phyloP scores from a whole-genome alignment of 2,888 invertebrate genomes.

The Nomada ferruginata region DNA sequence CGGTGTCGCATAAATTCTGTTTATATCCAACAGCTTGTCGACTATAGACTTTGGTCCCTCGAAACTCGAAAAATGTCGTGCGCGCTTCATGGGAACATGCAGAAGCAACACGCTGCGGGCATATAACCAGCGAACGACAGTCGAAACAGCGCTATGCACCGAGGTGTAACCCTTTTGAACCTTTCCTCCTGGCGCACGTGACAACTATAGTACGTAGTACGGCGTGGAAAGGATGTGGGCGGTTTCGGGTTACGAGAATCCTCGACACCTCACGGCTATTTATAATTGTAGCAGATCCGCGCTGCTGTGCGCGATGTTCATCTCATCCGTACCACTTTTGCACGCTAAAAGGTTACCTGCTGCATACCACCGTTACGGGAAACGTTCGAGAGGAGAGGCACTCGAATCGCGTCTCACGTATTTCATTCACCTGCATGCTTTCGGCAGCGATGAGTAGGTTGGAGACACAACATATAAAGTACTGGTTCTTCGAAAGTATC shows the following conservation, averaged over 20 bases:
- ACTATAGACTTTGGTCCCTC: too few relatives aligned
- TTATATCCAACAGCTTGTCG: background rate
- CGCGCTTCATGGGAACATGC: too few relatives aligned
- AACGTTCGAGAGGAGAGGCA: background rate
- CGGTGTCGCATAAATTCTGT: background rate
- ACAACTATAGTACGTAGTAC: slow-evolving; percentile 59
- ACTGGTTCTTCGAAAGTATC: slow-evolving; percentile 22
- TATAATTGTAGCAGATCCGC: slow-evolving; percentile 28
- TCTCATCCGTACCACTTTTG: slow-evolving; percentile 8
- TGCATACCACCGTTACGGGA: background rate
- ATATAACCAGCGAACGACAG: background rate
- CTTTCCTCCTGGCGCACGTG: slow-evolving; percentile 40
- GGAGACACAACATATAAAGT: background rate
- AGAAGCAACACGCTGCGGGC: too few relatives aligned
- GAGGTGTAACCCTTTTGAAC: slow-evolving; percentile 32
- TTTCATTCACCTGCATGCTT: background rate
- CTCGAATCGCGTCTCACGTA: background rate
- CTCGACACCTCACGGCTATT: slow-evolving; percentile 41
- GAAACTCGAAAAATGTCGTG: background rate
- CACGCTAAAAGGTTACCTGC: background rate
- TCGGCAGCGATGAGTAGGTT: background rate
- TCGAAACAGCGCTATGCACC: background rate
- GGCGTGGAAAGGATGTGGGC: slow-evolving; percentile 68
- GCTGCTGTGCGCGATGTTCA: slow-evolving; percentile 17
- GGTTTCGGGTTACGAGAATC: slow-evolving; percentile 68